These are phyloP conservation scores for Aurelia sp. DNA, from an alignment of 30 jellyfish, hydroid and myxozoan species.

Conservation along the genomic window DNA sequence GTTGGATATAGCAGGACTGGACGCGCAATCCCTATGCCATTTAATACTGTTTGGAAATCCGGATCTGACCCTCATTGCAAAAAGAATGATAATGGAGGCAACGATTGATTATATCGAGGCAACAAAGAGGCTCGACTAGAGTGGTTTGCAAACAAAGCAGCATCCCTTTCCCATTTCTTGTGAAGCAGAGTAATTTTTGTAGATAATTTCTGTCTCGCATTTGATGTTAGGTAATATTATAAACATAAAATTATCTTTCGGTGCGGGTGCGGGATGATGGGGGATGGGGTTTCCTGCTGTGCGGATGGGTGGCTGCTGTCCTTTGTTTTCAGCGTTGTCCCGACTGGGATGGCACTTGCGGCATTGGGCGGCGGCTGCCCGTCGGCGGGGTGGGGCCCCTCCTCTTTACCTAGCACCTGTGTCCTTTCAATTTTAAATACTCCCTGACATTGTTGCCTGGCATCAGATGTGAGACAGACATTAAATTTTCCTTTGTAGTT, in stretches of 20 bases:
- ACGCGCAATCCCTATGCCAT: conserved; percentile 60
- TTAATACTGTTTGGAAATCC: conserved; percentile 51
- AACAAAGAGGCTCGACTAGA: conserved; percentile 43
- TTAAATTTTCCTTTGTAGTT: not conserved
- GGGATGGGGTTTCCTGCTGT: not conserved
- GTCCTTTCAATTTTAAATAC: not conserved
- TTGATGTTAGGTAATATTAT: not conserved
- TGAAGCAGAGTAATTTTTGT: not conserved
- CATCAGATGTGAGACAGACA: conserved; percentile 23
- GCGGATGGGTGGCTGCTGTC: not conserved
- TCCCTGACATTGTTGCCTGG: conserved; percentile 15
- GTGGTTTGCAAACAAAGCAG: conserved; percentile 42
- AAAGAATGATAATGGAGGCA: conserved; percentile 65
- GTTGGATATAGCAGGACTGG: conserved; percentile 56
- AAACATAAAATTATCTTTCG: not conserved
- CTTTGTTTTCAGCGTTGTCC: not conserved
- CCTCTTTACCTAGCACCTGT: conserved; percentile 1
- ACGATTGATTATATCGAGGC: conserved; percentile 45
- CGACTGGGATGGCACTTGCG: not conserved
- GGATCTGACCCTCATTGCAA: conserved; percentile 61
- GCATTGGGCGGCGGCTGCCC: conserved; percentile 1
- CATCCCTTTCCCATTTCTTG: conserved; percentile 48
- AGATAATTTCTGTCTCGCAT: conserved; percentile 33
- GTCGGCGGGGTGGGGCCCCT: not conserved
- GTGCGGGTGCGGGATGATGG: too few relatives aligned